phyloP scores from a whole-genome alignment of 2,113 vertebrate genomes.

The Alethe castanea region DNA sequence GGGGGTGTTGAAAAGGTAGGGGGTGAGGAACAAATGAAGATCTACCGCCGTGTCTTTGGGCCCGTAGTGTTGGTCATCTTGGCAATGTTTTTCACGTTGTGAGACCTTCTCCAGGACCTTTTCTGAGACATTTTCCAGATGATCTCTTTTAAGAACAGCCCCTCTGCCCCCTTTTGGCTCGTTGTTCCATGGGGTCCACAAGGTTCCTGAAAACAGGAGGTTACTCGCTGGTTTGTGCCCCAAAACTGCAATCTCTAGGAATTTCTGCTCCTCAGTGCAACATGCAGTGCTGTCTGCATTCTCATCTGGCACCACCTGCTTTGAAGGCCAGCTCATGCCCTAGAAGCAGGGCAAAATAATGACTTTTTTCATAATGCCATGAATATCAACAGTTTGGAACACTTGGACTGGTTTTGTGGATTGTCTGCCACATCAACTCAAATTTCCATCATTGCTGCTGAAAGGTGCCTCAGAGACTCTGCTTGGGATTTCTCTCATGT shows the following conservation, averaged over 20 bases:
- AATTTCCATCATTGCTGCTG: not conserved
- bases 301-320: not conserved
- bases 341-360: not conserved
- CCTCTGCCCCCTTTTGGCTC: not conserved
- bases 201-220: not conserved
- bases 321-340: not conserved
- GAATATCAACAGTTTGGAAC: not conserved
- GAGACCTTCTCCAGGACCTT: not conserved
- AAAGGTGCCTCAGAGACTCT: not conserved
- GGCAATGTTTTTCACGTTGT: not conserved
- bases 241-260: not conserved
- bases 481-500: not conserved
- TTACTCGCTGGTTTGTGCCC: accelerated
- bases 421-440: not conserved
- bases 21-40: not conserved
- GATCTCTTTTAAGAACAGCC: not conserved
- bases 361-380: not conserved
- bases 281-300: accelerated
- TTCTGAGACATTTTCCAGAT: not conserved
- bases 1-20: not conserved
- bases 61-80: not conserved
- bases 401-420: not conserved
- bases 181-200: accelerated
- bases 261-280: not conserved
- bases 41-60: not conserved